A percentile compares a stretch with the other conserved stretches of the same genome.
phyloP scores from a whole-genome alignment of 2,797 vertebrate species.

The Amniataba percoides region DNA sequence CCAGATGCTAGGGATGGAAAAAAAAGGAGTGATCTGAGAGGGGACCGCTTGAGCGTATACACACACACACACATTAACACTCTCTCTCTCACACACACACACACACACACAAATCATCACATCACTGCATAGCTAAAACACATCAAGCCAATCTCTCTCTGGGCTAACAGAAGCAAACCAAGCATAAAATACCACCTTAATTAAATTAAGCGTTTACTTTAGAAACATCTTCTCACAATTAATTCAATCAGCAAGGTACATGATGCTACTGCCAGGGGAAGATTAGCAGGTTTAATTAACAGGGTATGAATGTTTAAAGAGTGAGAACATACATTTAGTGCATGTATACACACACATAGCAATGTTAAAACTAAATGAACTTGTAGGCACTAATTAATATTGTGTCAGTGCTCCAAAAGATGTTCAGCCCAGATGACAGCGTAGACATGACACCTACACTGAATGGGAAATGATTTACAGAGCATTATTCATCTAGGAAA shows the following conservation, averaged over 20 bases:
- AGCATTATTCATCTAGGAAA: conserved; percentile 30
- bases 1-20: conserved; percentile 94
- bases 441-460: conserved; percentile 85
- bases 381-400: conserved; percentile 98
- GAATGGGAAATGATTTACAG: conserved; percentile 76
- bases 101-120: conserved; percentile 86
- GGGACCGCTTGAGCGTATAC: conserved; percentile 76
- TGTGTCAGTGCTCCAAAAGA: conserved; percentile 94
- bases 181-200: conserved; percentile 99
- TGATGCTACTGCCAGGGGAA: conserved; percentile 98
- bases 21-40: conserved; percentile 92
- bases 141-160: conserved; percentile 86
- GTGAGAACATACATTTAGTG: conserved; percentile 87
- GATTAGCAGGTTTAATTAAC: conserved; percentile 99
- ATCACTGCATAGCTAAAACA: conserved; percentile 86
- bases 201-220: conserved; percentile 99
- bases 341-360: conserved; percentile 80
- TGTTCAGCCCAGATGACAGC: conserved; percentile 92
- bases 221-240: conserved; percentile 99
- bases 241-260: conserved; percentile 99
- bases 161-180: conserved; percentile 93
- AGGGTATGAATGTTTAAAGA: conserved; percentile 94
- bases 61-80: conserved; percentile 22
- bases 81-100: conserved; percentile 34
- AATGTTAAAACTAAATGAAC: conserved; percentile 96